A percentile compares a stretch with the other conserved stretches of the same genome.
These are phyloP conservation scores for Oligia fasciuncula DNA, from an alignment of 2,888 invertebrate species.

Conservation along the genomic window DNA sequence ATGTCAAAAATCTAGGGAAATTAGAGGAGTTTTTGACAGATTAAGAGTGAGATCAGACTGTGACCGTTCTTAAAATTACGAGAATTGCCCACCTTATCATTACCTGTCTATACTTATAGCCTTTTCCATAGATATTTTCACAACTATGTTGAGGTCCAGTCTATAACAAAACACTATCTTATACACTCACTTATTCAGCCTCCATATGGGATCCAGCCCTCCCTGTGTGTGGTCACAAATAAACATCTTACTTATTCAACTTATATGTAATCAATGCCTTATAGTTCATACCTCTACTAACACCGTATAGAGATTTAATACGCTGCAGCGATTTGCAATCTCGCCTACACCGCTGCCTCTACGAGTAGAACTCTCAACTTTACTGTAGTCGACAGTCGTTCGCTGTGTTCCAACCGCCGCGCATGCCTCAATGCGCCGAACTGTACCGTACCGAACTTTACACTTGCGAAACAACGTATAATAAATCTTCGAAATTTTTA, in stretches of 20 bases:
- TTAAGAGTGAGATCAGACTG: no score
- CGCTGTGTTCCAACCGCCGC: slow-evolving; percentile 55
- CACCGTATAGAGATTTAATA: slow-evolving; percentile 23
- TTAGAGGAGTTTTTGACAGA: no score
- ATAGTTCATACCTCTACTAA: not conserved
- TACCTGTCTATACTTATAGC: not conserved
- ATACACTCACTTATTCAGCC: not conserved
- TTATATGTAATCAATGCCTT: not conserved
- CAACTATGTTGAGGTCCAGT: not conserved
- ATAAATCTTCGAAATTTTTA: slow-evolving; percentile 21
- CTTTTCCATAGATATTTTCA: no score
- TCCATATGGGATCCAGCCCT: no score
- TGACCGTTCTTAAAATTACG: no score
- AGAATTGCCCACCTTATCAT: not conserved
- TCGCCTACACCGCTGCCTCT: slow-evolving; percentile 18
- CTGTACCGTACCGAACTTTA: slow-evolving; percentile 49
- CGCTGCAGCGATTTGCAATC: slow-evolving; percentile 61
- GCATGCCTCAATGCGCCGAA: slow-evolving; percentile 58
- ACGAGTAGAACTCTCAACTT: slow-evolving; percentile 21
- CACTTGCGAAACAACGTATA: slow-evolving; percentile 43
- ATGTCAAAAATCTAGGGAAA: not conserved
- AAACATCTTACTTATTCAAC: not conserved
- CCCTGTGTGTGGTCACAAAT: not conserved
- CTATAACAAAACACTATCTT: not conserved
- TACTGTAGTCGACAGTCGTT: slow-evolving; percentile 59